Percentiles rank a stretch among this genome's conserved stretches.
Conservation (phyloP, 1,140 invertebrate species). For the Papilio xuthus region DNA sequence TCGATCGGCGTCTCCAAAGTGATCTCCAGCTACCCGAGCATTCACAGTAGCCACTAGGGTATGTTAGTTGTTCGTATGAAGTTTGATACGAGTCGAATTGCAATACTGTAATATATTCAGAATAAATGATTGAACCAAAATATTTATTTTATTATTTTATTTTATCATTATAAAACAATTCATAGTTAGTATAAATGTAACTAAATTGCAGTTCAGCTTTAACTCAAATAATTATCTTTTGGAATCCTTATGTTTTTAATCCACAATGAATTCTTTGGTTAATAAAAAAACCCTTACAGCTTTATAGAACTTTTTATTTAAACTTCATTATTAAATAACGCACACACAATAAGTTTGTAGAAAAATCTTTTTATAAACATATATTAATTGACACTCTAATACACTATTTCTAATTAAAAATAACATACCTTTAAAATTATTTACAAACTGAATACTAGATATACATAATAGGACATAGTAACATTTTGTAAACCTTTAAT, state of each 20-base stretch:
- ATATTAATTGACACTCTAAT: background rate
- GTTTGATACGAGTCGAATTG: slow-evolving; percentile 50
- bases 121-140: slow-evolving; percentile 47
- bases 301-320: background rate
- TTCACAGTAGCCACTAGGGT: slow-evolving; percentile 49
- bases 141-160: background rate
- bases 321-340: background rate
- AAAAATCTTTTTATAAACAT: background rate
- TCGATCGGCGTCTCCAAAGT: slow-evolving; percentile 38
- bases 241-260: too few relatives aligned
- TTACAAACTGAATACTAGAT: too few relatives aligned
- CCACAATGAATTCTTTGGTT: too few relatives aligned
- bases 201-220: background rate
- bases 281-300: background rate
- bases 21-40: slow-evolving; percentile 37
- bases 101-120: slow-evolving; percentile 41
- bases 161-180: background rate
- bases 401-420: slow-evolving; percentile 17
- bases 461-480: too few relatives aligned
- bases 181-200: background rate
- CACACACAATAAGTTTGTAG: background rate
- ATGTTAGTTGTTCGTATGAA: slow-evolving; percentile 38
- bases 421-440: too few relatives aligned
- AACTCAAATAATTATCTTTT: background rate
- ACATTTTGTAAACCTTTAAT: background rate